Percentiles rank a stretch among this genome's conserved stretches.
Evolutionary conservation across 2,113 vertebrate species (phyloP).

Genomic region (Procavia capensis): DNA sequence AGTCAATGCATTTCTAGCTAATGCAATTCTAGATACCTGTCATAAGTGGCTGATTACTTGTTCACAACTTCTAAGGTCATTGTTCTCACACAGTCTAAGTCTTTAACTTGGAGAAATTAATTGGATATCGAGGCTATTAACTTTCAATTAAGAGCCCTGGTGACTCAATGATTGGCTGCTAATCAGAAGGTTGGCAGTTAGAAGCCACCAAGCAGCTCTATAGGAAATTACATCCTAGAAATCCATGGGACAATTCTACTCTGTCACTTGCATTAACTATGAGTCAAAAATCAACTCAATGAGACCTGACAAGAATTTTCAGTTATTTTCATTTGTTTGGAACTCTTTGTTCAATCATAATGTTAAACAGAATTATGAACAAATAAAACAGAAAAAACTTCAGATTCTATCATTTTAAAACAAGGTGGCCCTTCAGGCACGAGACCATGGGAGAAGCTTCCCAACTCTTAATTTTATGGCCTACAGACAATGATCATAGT

Average conservation of each 20-base stretch:
- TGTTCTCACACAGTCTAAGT: background rate
- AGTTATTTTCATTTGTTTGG: background rate
- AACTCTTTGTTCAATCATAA: background rate
- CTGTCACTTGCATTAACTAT: background rate
- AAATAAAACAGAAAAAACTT: constrained; percentile 21
- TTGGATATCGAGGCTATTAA: background rate
- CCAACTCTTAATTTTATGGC: background rate
- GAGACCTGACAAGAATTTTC: background rate
- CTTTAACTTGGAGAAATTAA: background rate
- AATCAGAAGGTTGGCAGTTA: too few relatives aligned
- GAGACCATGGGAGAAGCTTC: background rate
- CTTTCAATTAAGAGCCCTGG: background rate
- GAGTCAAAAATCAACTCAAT: background rate
- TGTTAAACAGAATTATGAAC: background rate
- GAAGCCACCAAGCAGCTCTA: too few relatives aligned
- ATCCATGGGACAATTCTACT: background rate
- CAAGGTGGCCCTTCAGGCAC: background rate
- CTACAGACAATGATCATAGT: background rate
- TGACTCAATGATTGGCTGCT: background rate
- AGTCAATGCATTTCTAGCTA: background rate
- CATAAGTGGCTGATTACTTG: background rate
- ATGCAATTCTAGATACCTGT: background rate
- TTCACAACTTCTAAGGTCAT: background rate
- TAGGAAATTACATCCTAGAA: background rate
- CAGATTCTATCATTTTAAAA: background rate